Base-by-base conservation (phyloP, 2,888 invertebrate species). In the Leptinotarsa rubiginosa region DNA sequence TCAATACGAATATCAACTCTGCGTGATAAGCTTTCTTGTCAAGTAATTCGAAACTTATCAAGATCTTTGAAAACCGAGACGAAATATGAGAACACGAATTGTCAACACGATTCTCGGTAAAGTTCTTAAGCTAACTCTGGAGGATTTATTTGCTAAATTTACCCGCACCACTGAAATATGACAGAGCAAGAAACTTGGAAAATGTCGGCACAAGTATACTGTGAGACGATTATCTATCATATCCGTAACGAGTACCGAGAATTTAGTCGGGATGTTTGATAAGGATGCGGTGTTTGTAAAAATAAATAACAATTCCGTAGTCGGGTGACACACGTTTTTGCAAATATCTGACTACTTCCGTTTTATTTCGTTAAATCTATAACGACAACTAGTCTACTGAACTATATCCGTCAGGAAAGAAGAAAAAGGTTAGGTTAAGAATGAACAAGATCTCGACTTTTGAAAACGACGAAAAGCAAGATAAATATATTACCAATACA, bases 181-280 rank as follows among this genome's bases (percentile, higher is more conserved):
- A 73, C 73, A 70, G 68, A 22, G 52, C 50, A 50, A 69, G 50
- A 65, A 69, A 69, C 65, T 50, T 20, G 65, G 69, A 47, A 73
- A 64, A 47, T 73, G 73, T 31, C 66, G 65, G 59, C 69, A 31
- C 56, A 64, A 59, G 41, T 41, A 59, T 15, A 52, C 65, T n/a
- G 41, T 31, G 62, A n/a, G 31, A 31, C 16, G 62, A 31, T 31
- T 62, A 62, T 62, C 62, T 16, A 31, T n/a, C n/a, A 62, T 31
- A 62, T 31, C 41, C 10, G 10, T 16, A 59, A n/a, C 15, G 59
- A 22, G 59, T 41, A 41, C 41, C 10, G 22, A 59, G 59, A 22
- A 59, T 22, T 22, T 12, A 59, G 20, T 25, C 59, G 59, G 25
- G 41, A 41, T 22, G 25, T 59, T 59, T 59, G 22, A 16, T 15